Evolutionary conservation across 92 coral and sea anemone species (phyloP).

Genomic region (Metridium senile): DNA sequence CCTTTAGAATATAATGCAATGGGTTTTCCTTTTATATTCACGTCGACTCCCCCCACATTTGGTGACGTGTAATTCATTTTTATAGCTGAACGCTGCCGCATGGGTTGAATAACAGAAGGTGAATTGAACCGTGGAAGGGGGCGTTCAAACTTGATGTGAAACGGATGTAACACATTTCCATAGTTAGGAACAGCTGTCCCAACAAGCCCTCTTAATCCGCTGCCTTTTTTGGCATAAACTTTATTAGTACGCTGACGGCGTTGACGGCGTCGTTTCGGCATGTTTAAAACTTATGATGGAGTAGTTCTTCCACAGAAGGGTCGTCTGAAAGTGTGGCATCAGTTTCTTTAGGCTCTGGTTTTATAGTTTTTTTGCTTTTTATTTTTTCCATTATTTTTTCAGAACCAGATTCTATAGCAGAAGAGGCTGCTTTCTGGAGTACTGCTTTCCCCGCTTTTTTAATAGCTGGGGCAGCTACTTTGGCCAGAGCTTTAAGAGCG

Average conservation of each 20-base stretch:
- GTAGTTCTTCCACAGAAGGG: not conserved
- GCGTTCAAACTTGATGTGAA: too few species aligned
- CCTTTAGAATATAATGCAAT: not conserved
- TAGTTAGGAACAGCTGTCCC: too few species aligned
- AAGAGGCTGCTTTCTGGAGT: not conserved
- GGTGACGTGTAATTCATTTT: too few species aligned
- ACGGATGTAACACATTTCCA: too few species aligned
- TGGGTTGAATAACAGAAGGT: too few species aligned
- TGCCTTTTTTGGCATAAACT: not conserved
- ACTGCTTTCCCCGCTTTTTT: not conserved
- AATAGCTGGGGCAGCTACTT: not conserved
- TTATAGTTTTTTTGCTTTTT: not conserved
- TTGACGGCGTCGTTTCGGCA: slow-evolving; percentile 5
- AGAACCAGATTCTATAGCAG: not conserved
- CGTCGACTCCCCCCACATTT: too few species aligned
- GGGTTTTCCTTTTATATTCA: not conserved
- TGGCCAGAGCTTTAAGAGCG: slow-evolving; percentile 1
- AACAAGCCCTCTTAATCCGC: too few species aligned
- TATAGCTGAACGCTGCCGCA: too few species aligned
- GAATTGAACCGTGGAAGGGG: too few species aligned
- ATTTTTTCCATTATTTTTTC: not conserved
- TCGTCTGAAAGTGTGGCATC: not conserved
- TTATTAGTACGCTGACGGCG: not conserved
- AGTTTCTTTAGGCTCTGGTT: not conserved
- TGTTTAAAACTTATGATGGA: not conserved